Conservation (phyloP, 2,888 invertebrate species). For the Camptogramma bilineatum region DNA sequence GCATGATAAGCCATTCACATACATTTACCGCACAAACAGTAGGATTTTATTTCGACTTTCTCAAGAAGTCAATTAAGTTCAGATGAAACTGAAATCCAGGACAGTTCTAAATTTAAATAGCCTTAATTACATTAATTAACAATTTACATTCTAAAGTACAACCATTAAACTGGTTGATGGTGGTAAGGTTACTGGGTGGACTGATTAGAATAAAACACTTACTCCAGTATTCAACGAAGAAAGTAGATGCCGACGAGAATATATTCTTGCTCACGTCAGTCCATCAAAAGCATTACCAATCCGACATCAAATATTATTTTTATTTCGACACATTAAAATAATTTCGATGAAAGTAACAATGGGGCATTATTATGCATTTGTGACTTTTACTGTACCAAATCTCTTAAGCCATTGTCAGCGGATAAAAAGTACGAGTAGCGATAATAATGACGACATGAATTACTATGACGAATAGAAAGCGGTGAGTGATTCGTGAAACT, state of each 20-base stretch:
- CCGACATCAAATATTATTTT: constrained; percentile 57
- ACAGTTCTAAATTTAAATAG: constrained; percentile 37
- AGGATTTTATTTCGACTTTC: constrained; percentile 33
- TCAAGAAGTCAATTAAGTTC: constrained; percentile 35
- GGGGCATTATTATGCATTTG: constrained; percentile 69
- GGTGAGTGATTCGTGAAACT: constrained; percentile 51
- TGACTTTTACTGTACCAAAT: constrained; percentile 69
- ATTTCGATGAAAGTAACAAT: constrained; percentile 68
- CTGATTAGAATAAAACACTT: constrained; percentile 39
- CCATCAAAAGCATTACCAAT: constrained; percentile 46
- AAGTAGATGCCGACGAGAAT: constrained; percentile 41
- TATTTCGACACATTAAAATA: constrained; percentile 58
- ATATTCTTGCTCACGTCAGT: constrained; percentile 49
- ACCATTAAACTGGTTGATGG: constrained; percentile 37
- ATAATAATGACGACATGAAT: constrained; percentile 62
- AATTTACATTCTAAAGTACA: constrained; percentile 35
- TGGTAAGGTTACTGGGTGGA: constrained; percentile 32
- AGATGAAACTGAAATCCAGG: constrained; percentile 41
- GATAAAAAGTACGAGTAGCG: constrained; percentile 55
- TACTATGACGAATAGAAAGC: constrained; percentile 67
- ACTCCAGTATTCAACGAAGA: constrained; percentile 45
- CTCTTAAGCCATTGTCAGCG: constrained; percentile 60
- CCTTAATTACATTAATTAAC: constrained; percentile 41
- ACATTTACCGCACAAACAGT: constrained; percentile 8
- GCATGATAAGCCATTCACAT: constrained; percentile 14